Evolutionary conservation across 2,797 vertebrate genomes (phyloP), one percentile per base, ranked within the genome.

Genomic region (Anguilla marmorata): DNA sequence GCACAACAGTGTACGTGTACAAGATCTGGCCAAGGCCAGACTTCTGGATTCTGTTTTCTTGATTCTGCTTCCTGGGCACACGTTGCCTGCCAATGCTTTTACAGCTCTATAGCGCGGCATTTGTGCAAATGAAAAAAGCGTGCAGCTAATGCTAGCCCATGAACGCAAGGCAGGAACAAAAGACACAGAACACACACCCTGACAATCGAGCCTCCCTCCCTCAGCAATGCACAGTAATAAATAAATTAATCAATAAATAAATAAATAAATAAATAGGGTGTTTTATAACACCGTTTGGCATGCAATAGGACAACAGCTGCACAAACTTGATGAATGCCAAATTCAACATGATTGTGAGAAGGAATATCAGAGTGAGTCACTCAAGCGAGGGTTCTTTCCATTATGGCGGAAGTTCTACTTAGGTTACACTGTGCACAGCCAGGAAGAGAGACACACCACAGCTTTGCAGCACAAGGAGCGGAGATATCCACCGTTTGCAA

Each of bases 21-120:
- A 93, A 95, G 94, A 94, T 94, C 83, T 89, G 93, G 83, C 91
- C 91, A 86, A 74, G 93, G 94, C 96, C 95, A 96, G 92, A 94
- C 91, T 91, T 96, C 95, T 96, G 95, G 95, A 95, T 95, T 92
- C 93, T 89, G 96, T 96, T 96, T 96, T 95, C 95, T 93, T 90
- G 87, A 88, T 89, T 90, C 88, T 89, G 92, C 95, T 95, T 41
- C 94, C 92, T 80, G 92, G 92, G 93, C 91, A 89, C 56, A 88
- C 91, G 88, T 90, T 94, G 95, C 94, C 94, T 96, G 95, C 95
- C 96, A 79, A 96, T 88, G 89, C 88, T 90, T 93, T 93, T 91
- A 93, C 92, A 92, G 88, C 91, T 93, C 95, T 95, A 95, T 63
- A 95, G 96, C 94, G 91, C 93, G 79, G 91, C 93, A 94, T 95